phyloP scores from a whole-genome alignment of 2,113 vertebrate species.

The Cepphus grylle region DNA sequence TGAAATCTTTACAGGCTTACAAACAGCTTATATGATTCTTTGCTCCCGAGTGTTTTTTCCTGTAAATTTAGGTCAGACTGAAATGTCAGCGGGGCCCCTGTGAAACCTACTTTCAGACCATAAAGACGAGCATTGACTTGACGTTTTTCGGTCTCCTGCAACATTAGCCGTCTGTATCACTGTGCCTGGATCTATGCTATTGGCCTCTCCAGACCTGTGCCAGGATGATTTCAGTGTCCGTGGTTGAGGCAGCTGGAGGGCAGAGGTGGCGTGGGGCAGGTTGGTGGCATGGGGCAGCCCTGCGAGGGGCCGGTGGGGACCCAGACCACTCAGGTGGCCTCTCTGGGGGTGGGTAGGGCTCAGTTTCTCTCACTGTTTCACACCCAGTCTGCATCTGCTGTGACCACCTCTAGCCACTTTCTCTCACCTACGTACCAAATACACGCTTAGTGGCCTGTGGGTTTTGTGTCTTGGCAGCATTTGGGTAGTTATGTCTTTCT shows the following conservation, averaged over 20 bases:
- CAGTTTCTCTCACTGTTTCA: not conserved
- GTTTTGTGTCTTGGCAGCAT: not conserved
- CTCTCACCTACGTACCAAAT: not conserved
- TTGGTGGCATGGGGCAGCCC: accelerated
- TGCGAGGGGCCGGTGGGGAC: accelerated
- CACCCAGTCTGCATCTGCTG: not conserved
- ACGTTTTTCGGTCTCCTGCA: not conserved
- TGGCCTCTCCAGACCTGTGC: not conserved
- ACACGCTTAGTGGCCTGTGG: not conserved
- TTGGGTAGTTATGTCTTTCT: not conserved
- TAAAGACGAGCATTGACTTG: not conserved
- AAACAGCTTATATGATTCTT: not conserved
- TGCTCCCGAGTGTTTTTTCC: not conserved
- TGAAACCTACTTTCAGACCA: not conserved
- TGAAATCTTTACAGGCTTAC: not conserved
- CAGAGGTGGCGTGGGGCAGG: accelerated
- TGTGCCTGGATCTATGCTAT: not conserved
- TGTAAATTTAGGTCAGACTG: not conserved
- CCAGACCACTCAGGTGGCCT: accelerated
- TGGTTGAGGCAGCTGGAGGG: not conserved
- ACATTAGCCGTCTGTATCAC: not conserved
- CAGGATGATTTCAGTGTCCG: not conserved
- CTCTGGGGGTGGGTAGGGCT: not conserved
- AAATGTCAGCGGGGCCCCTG: accelerated
- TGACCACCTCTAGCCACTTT: not conserved